phyloP scores from a whole-genome alignment of 1,140 invertebrate genomes.

The Solenopsis fugax region DNA sequence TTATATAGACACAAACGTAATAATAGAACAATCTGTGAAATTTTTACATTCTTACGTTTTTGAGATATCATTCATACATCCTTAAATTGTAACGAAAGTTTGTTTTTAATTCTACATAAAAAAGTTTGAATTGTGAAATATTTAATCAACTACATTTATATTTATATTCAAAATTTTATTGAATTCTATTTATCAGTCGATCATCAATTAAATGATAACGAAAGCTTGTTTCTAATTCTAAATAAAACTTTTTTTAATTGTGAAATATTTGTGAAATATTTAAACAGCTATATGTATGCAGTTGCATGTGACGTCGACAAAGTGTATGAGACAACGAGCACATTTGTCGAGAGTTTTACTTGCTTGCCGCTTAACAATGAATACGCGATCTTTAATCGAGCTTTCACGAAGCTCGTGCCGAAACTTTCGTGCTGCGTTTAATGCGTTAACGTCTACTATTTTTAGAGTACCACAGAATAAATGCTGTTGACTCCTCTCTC shows the following conservation, averaged over 20 bases:
- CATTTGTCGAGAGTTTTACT: neutral
- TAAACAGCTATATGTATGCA: neutral
- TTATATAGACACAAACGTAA: too few relatives aligned
- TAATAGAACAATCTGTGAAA: too few relatives aligned
- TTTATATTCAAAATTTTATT: neutral
- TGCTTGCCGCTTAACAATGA: neutral
- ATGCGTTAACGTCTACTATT: conserved; percentile 9
- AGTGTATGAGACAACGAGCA: neutral
- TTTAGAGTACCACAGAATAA: conserved; percentile 31
- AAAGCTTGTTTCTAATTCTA: too few relatives aligned
- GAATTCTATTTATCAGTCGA: neutral
- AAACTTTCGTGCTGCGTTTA: neutral
- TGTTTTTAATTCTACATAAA: neutral
- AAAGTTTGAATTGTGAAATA: neutral
- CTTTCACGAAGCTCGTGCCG: neutral
- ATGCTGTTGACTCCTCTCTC: neutral
- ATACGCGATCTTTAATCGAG: neutral
- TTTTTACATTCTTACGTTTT: too few relatives aligned
- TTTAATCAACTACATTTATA: neutral
- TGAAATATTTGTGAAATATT: neutral
- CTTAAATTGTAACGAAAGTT: neutral
- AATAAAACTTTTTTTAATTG: too few relatives aligned
- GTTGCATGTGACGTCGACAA: neutral
- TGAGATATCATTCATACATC: too few relatives aligned
- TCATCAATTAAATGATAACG: too few relatives aligned